These are phyloP conservation scores for Porites lobata DNA, from an alignment of 92 coral and sea anemone genomes.

Conservation along the genomic window DNA sequence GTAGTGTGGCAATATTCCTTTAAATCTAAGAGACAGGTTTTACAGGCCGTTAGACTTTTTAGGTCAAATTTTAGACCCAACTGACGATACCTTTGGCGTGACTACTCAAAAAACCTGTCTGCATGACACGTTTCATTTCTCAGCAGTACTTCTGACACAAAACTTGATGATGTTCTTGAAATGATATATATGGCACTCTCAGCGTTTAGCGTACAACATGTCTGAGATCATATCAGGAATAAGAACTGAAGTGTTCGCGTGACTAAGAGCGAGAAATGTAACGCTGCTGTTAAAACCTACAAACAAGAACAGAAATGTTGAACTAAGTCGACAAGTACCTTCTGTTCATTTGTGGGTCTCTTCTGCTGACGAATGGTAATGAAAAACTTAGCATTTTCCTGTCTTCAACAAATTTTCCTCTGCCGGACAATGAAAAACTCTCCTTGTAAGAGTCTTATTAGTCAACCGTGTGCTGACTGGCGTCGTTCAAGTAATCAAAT, in stretches of 20 bases:
- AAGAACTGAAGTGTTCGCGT: slow-evolving; percentile 18
- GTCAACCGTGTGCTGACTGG: not conserved
- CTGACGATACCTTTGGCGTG: no score
- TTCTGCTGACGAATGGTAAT: not conserved
- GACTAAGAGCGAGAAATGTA: not conserved
- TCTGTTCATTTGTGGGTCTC: slow-evolving; percentile 16
- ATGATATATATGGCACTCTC: no score
- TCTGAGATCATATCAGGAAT: no score
- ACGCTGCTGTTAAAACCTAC: slow-evolving; percentile 22
- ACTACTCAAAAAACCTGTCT: no score
- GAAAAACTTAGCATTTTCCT: not conserved
- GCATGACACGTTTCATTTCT: no score
- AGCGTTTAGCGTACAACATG: no score
- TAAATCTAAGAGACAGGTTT: no score
- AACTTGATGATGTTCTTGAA: no score
- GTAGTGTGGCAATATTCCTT: no score
- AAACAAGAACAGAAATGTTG: not conserved
- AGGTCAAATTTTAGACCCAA: no score
- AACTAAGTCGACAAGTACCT: slow-evolving; percentile 2
- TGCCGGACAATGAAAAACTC: not conserved
- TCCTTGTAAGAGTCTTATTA: not conserved
- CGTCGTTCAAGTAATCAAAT: not conserved
- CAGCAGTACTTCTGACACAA: no score
- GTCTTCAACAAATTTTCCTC: not conserved
- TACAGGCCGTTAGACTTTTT: no score